Evolutionary conservation across 2,888 invertebrate genomes (phyloP), one percentile per base, ranked within the genome.

Genomic region (Seira musarum): DNA sequence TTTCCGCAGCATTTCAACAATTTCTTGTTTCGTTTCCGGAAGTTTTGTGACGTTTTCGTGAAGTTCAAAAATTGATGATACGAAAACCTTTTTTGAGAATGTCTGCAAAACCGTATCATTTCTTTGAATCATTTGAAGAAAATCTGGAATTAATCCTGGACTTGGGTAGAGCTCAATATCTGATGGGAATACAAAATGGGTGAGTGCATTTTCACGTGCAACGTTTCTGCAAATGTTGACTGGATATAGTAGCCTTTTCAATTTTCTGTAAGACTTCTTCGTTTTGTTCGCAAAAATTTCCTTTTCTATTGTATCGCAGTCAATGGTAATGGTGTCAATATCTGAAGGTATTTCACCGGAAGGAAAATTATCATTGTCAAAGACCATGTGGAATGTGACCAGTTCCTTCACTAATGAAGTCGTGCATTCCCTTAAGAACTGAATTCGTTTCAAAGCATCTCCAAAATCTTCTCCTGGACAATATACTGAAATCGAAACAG

Each of bases 221-320:
- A 96, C 92, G 89, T 97, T 96, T 53, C 96, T 91, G 0, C 95
- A 96, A 5, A 96, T 95, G 89, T 97, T 97, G 73, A 97, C 95
- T 1, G 96, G 96, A 88, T 97, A 96, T 22, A 95, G 89, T 8
- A 96, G 90, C 87, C 93, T 94, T 88, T 94, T 95, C 87, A 93
- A 92, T 74, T 92, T 92, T 90, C 94, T 96, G 89, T 87, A 88
- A 0, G 89, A 85, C 82, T 92, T 92, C 53, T 93, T 90, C 87
- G 93, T 93, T 66, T 90, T 88, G 90, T 93, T 95, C 65, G 82
- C 83, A 22, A 72, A 83, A 5, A 74, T 1, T 0, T 95, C 95
- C 89, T 92, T 93, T 24, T 70, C 79, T 22, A 79, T 8, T 64
- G 65, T 76, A 84, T 80, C 81, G 82, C 83, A 82, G 22, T 85